Evolutionary conservation across 2,113 vertebrate genomes (phyloP).

Genomic region (Prietella phreatophila): DNA sequence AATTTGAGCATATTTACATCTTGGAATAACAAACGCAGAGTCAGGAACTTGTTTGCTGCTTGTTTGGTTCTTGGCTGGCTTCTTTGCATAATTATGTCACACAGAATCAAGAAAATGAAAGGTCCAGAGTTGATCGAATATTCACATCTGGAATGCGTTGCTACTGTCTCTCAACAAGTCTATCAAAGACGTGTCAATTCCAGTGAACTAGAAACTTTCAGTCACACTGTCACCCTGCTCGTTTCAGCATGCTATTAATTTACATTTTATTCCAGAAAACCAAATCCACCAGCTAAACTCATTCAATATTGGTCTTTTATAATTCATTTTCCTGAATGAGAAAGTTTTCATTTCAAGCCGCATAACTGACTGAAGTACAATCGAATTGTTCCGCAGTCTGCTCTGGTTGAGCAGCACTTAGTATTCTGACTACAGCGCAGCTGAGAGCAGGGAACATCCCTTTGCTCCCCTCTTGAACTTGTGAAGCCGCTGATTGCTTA

Average conservation of each 20-base stretch:
- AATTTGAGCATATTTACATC: constrained; percentile 9
- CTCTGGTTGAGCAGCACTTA: constrained; percentile 14
- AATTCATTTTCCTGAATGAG: constrained; percentile 36
- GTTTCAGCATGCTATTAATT: neutral
- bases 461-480: constrained; percentile 19
- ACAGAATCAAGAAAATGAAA: neutral
- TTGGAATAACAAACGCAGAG: constrained; percentile 8
- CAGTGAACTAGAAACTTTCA: neutral
- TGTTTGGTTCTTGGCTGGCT: constrained; percentile 19
- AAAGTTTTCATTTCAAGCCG: constrained; percentile 28
- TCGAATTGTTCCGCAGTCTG: constrained; percentile 24
- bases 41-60: constrained; percentile 26
- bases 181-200: neutral
- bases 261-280: constrained; percentile 9
- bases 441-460: constrained; percentile 39
- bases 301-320: constrained; percentile 24
- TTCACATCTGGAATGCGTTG: neutral
- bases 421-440: constrained; percentile 29
- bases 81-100: constrained; percentile 23
- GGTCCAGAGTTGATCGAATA: neutral
- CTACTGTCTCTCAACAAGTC: neutral
- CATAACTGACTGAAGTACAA: constrained; percentile 44
- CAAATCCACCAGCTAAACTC: constrained; percentile 9
- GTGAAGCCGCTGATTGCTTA: constrained; percentile 40
- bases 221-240: neutral